Base-by-base conservation (phyloP, 2,797 vertebrate species). In the Notamacropus eugenii region DNA sequence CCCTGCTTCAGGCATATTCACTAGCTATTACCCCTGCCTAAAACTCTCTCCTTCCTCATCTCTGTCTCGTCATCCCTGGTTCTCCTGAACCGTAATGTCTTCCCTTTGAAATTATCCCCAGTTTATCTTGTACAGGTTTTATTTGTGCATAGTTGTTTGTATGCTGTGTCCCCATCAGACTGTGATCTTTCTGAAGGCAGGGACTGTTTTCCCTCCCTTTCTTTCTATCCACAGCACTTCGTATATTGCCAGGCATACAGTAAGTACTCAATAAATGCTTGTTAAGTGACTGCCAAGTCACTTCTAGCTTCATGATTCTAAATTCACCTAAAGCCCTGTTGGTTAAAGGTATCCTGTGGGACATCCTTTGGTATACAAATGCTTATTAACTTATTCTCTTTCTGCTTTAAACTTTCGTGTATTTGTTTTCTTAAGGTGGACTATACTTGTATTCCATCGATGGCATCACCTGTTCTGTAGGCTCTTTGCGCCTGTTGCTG, bases 401-500 rank as follows among this genome's bases (percentile, higher is more conserved):
- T 87, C 6, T 87, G 87, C 90, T 96, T 96, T n/a, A 82, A n/a
- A 29, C 92, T 56, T 90, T 94, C 54, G 34, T 82, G 54, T 40
- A 91, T 67, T 94, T 91, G 5, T 92, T 95, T 94, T 52, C 92
- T 91, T 19, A 95, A 55, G 87, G 34, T 62, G 54, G 91, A 91
- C 8, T 34, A 91, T 0, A 10, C 28, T 62, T 82, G 12, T 92
- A 28, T 90, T n/a, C 94, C 22, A 74, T 92, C 56, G 59, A 55
- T 57, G 54, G 14, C 52, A 67, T n/a, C 57, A 91, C 52, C 5
- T 90, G 28, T 16, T 58, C n/a, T 96, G 58, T 5, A 3, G 19
- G n/a, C 2, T 40, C 6, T 82, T 82, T 82, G 74, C 24, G 74
- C 40, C 74, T 82, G 57, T 29, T 16, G 90, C 82, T 5, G 11